phyloP scores from a whole-genome alignment of 2,797 vertebrate genomes.

The Sebastes cheni region DNA sequence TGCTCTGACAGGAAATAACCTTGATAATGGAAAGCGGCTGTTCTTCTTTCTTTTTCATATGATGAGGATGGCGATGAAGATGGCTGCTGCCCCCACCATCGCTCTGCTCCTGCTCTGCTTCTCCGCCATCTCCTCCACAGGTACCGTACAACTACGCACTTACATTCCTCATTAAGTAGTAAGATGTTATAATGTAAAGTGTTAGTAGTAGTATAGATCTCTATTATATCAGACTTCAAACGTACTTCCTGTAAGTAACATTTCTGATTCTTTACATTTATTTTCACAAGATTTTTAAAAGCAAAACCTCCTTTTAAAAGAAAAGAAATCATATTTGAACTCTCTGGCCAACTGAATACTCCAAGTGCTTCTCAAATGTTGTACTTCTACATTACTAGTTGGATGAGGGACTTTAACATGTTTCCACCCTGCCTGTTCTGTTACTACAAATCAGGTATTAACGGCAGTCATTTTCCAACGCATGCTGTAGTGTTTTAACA shows the following conservation, averaged over 20 bases:
- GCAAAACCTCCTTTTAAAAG: background rate
- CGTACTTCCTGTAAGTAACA: background rate
- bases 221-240: background rate
- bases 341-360: background rate
- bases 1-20: slow-evolving; percentile 62
- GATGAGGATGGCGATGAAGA: slow-evolving; percentile 21
- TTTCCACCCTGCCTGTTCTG: background rate
- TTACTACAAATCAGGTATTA: background rate
- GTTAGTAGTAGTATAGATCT: background rate
- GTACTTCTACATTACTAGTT: background rate
- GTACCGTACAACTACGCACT: slow-evolving; percentile 16
- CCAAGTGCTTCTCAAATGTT: no score
- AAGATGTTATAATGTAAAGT: background rate
- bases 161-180: background rate
- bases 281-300: background rate
- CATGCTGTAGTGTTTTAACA: background rate
- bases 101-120: slow-evolving; percentile 39
- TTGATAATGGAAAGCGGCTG: slow-evolving; percentile 9
- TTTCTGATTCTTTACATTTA: background rate
- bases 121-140: background rate
- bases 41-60: background rate
- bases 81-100: slow-evolving; percentile 14
- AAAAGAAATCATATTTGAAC: background rate
- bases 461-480: background rate
- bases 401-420: background rate